Percentiles rank a stretch among this genome's conserved stretches.
phyloP scores from a whole-genome alignment of 2,888 invertebrate species.

The Epiblema foenella region DNA sequence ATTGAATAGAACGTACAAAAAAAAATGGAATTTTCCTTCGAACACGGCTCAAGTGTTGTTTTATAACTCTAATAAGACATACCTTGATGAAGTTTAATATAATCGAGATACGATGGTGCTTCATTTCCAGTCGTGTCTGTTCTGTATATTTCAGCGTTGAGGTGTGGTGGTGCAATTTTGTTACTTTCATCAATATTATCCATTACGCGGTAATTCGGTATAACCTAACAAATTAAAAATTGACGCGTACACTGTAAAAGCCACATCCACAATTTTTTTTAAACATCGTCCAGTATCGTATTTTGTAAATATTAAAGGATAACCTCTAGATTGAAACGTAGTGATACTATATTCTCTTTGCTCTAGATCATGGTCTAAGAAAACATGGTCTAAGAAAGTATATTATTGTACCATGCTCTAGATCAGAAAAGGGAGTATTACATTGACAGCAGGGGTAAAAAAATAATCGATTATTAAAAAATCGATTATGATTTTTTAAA shows the following conservation, averaged over 20 bases:
- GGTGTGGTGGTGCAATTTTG: slow-evolving; percentile 75
- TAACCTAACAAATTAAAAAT: slow-evolving; percentile 8
- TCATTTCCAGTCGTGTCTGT: slow-evolving; percentile 70
- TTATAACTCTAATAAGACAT: slow-evolving; percentile 43
- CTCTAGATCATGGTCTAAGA: too few relatives aligned
- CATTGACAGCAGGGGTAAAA: too few relatives aligned
- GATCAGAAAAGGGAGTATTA: too few relatives aligned
- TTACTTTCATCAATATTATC: slow-evolving; percentile 72
- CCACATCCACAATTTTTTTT: too few relatives aligned
- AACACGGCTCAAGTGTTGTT: neutral
- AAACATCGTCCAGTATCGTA: neutral
- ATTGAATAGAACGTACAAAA: too few relatives aligned
- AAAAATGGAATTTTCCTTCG: neutral
- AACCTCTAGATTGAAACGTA: too few relatives aligned
- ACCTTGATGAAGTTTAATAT: slow-evolving; percentile 70
- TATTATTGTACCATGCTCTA: too few relatives aligned
- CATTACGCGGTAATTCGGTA: slow-evolving; percentile 53
- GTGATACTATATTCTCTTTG: too few relatives aligned
- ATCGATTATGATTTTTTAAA: too few relatives aligned
- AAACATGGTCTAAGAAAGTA: too few relatives aligned
- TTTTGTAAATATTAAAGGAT: neutral
- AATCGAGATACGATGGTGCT: slow-evolving; percentile 71
- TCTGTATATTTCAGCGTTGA: slow-evolving; percentile 79
- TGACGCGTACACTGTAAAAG: too few relatives aligned
- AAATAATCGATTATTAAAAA: too few relatives aligned